Evolutionary conservation across 1,140 invertebrate species (phyloP).

Genomic region (Drosophila sucinea): DNA sequence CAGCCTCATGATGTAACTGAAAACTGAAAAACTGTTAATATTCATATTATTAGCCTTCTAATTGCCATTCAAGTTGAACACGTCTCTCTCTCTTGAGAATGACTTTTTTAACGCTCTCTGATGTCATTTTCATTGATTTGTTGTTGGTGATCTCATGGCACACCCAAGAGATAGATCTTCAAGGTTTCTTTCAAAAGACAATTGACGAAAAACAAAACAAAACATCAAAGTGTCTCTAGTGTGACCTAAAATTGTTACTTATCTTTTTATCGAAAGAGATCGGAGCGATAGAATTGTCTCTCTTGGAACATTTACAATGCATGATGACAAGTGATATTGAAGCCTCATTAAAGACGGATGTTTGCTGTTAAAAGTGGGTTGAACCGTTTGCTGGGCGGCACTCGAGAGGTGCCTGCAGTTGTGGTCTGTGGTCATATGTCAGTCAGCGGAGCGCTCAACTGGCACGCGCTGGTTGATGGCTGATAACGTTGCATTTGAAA

Average conservation of each 20-base stretch:
- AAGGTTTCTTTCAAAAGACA: constrained; percentile 22
- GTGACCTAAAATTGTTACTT: constrained; percentile 51
- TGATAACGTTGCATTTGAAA: constrained; percentile 64
- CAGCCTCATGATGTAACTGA: background rate
- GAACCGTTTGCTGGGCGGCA: background rate
- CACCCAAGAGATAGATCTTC: constrained; percentile 26
- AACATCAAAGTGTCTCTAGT: constrained; percentile 2
- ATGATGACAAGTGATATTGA: constrained; percentile 72
- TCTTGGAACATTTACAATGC: background rate
- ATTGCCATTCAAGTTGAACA: constrained; percentile 74
- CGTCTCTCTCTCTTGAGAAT: constrained; percentile 30
- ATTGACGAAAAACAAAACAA: background rate
- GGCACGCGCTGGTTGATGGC: constrained; percentile 66
- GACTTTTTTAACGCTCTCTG: constrained; percentile 43
- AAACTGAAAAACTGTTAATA: constrained; percentile 18
- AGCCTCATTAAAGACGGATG: constrained; percentile 70
- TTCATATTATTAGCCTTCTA: constrained; percentile 38
- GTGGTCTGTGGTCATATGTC: constrained; percentile 35
- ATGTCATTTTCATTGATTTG: constrained; percentile 54
- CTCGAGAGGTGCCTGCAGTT: constrained; percentile 20
- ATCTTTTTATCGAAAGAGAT: constrained; percentile 37
- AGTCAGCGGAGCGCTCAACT: constrained; percentile 59
- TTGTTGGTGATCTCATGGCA: constrained; percentile 51
- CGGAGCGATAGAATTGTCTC: background rate
- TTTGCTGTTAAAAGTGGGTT: constrained; percentile 37